Evolutionary conservation across 1,140 invertebrate species (phyloP).

Genomic region (Saccostrea cuccullata): DNA sequence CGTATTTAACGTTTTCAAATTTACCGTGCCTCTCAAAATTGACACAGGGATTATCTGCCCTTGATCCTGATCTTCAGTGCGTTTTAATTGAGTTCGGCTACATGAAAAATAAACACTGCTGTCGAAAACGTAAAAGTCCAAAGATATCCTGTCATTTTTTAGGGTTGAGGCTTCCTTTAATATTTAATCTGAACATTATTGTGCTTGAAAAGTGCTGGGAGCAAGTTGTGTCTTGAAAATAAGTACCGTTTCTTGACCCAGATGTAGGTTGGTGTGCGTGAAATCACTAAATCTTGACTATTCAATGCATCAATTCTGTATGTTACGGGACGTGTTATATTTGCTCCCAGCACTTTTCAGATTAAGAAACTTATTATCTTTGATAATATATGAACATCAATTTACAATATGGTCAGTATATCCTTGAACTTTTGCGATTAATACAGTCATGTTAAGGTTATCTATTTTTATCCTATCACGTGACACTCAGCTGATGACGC

Average conservation of each 20-base stretch:
- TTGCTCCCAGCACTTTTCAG: slow-evolving; percentile 5
- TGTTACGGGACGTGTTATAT: background rate
- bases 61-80: slow-evolving; percentile 9
- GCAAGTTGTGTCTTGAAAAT: slow-evolving; percentile 10
- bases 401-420: background rate
- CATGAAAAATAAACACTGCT: background rate
- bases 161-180: background rate
- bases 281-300: background rate
- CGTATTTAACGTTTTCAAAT: background rate
- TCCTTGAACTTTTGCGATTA: background rate
- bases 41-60: background rate
- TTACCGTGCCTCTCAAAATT: background rate
- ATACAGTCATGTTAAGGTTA: background rate
- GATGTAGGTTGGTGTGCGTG: background rate
- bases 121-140: background rate
- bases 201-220: background rate
- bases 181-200: background rate
- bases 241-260: background rate
- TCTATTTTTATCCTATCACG: slow-evolving; percentile 7
- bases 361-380: slow-evolving; percentile 5
- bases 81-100: background rate
- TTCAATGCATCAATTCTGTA: background rate
- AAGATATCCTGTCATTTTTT: background rate
- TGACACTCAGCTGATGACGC: background rate
- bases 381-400: background rate